Percentiles rank a stretch among this genome's conserved stretches.
phyloP scores from a whole-genome alignment of 2,888 invertebrate species.

The Lithophane socia region DNA sequence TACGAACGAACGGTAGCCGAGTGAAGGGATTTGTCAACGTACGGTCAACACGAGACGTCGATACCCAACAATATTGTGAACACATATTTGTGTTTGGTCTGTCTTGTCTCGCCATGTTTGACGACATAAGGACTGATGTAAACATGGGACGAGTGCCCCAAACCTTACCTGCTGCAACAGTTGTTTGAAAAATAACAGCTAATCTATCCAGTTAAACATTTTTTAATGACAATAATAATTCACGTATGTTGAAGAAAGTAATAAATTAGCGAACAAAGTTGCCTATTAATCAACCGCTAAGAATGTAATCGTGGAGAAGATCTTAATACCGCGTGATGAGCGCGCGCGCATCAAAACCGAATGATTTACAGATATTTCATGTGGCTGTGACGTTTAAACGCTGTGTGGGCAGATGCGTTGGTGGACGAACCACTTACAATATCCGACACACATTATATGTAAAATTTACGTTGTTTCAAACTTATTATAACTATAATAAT shows the following conservation, averaged over 20 bases:
- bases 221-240: slow-evolving; percentile 37
- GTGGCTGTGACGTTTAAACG: slow-evolving; percentile 44
- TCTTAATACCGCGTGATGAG: slow-evolving; percentile 56
- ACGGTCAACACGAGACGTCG: slow-evolving; percentile 82
- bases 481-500: slow-evolving; percentile 51
- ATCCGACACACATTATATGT: slow-evolving; percentile 61
- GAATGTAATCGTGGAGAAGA: slow-evolving; percentile 55
- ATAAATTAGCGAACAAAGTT: slow-evolving; percentile 59
- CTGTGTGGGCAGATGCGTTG: slow-evolving; percentile 64
- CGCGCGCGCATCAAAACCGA: slow-evolving; percentile 57
- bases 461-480: slow-evolving; percentile 59
- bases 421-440: slow-evolving; percentile 57
- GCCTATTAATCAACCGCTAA: slow-evolving; percentile 56
- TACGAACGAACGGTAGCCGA: slow-evolving; percentile 85
- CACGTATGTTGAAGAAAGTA: slow-evolving; percentile 28
- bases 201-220: slow-evolving; percentile 2
- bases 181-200: slow-evolving; percentile 39
- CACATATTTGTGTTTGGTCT: slow-evolving; percentile 72
- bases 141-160: slow-evolving; percentile 45
- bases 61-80: slow-evolving; percentile 65
- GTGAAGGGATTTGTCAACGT: slow-evolving; percentile 86
- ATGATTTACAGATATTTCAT: slow-evolving; percentile 64
- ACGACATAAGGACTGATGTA: slow-evolving; percentile 41
- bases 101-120: slow-evolving; percentile 54
- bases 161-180: slow-evolving; percentile 26